Evolutionary conservation across 2,888 invertebrate species (phyloP).

Genomic region (Eulithis testata): DNA sequence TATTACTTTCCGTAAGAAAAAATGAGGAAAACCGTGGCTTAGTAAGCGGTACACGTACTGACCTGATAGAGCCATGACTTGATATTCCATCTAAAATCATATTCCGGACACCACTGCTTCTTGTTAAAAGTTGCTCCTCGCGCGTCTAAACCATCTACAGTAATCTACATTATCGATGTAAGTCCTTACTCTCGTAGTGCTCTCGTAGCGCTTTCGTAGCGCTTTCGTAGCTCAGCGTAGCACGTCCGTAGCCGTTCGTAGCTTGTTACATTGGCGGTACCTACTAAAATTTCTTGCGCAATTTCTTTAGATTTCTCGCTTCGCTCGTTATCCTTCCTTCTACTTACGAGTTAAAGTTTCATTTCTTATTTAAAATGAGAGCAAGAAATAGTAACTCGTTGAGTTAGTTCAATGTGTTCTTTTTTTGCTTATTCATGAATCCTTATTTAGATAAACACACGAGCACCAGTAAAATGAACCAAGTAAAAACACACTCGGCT

Average conservation of each 20-base stretch:
- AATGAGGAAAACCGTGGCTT: too few species aligned
- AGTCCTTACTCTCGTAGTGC: conserved; percentile 17
- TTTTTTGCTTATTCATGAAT: not conserved
- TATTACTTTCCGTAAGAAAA: too few species aligned
- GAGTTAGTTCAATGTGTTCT: not conserved
- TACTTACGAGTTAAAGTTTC: conserved; percentile 23
- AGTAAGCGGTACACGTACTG: too few species aligned
- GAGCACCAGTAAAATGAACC: not conserved
- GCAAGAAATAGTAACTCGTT: not conserved
- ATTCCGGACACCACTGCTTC: not conserved
- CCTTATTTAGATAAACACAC: not conserved
- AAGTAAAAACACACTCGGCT: not conserved
- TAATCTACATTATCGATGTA: not conserved
- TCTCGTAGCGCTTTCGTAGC: conserved; percentile 31
- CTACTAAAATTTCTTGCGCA: conserved; percentile 63
- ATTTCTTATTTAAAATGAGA: conserved; percentile 2
- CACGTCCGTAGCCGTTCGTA: conserved; percentile 51
- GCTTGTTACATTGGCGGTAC: conserved; percentile 54
- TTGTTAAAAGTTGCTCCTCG: not conserved
- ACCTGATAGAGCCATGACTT: too few species aligned
- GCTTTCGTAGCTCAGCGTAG: conserved; percentile 37
- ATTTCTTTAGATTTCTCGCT: conserved; percentile 53
- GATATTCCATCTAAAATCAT: too few species aligned
- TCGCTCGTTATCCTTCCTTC: conserved; percentile 40
- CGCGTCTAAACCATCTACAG: not conserved